Base-by-base conservation (phyloP, 2,113 vertebrate genomes). In the Anguilla rostrata region DNA sequence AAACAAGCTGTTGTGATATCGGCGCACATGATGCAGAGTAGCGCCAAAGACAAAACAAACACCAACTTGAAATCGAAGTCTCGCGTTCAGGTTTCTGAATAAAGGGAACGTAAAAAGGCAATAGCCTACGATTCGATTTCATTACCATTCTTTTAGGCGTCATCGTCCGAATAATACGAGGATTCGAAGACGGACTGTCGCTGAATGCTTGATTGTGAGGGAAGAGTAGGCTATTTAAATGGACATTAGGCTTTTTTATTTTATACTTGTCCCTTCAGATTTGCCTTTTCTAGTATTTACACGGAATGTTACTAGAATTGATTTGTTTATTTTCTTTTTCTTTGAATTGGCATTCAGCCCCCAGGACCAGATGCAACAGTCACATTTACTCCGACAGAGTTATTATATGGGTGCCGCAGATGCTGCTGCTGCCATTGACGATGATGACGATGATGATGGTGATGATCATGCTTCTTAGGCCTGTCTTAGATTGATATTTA, bases 41-140 rank as follows among this genome's bases (percentile, higher is more conserved):
- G 92, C 94, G 93, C 93, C 93, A 95, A 95, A 94, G 89, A 94
- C 91, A 92, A 93, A 94, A 93, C 89, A 94, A 91, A 91, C 88
- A 49, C 88, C 78, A 94, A 94, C 91, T 94, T 60, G 94, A 91
- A 83, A 90, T 91, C 91, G 39, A 29, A 41, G 79, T 63, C 78
- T 63, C 26, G 39, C 40, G 78, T 85, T 85, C 26, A 34, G n/a
- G 71, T 75, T 75, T 75, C 49, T 18, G 22, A 53, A 75, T 49
- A 75, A 46, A 26, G 71, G 71, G 71, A 75, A 34, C 26, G 71
- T 26, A 34, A 0, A 75, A 75, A 29, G 11, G 71, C 71, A 29
- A 34, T n/a, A 75, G 1, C 5, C 9, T 12, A 75, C 60, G 18
- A 66, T 22, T 66, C 57, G 20, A 66, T 66, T 75, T 75, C 12